Conservation (phyloP, 2,888 invertebrate species). For the Leucoptera coffeella region DNA sequence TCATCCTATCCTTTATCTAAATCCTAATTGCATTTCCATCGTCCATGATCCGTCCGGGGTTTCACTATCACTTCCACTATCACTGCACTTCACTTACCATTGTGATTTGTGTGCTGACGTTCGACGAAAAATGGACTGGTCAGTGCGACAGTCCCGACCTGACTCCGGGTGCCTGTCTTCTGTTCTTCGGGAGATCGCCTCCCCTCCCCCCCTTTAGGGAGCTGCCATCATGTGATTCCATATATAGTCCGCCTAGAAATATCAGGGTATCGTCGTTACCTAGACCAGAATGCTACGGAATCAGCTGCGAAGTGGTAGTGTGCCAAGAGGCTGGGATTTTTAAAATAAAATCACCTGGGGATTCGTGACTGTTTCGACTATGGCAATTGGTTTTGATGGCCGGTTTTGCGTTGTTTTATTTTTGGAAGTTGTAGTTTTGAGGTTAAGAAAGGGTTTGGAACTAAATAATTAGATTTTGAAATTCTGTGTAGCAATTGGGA, state of each 20-base stretch:
- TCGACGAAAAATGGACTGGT: slow-evolving; percentile 47
- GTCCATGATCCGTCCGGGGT: not conserved
- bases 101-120: slow-evolving; percentile 37
- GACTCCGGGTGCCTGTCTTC: slow-evolving; percentile 35
- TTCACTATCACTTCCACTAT: slow-evolving; percentile 10
- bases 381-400: too few species aligned
- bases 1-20: not conserved
- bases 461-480: too few species aligned
- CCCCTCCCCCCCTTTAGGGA: slow-evolving; percentile 10
- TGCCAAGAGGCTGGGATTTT: too few species aligned
- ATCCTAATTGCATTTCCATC: not conserved
- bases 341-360: too few species aligned
- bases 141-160: slow-evolving; percentile 47
- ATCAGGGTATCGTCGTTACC: slow-evolving; percentile 20
- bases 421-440: too few species aligned
- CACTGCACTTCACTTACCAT: slow-evolving; percentile 30
- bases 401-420: too few species aligned
- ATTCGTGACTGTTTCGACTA: too few species aligned
- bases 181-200: slow-evolving; percentile 19
- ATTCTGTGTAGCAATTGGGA: too few species aligned
- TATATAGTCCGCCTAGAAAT: slow-evolving; percentile 41
- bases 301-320: too few species aligned
- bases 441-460: too few species aligned
- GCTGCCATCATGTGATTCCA: slow-evolving; percentile 20
- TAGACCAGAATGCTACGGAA: too few species aligned